These are phyloP conservation scores for Danio kyathit DNA, from an alignment of 2,797 vertebrate species.

Conservation along the genomic window DNA sequence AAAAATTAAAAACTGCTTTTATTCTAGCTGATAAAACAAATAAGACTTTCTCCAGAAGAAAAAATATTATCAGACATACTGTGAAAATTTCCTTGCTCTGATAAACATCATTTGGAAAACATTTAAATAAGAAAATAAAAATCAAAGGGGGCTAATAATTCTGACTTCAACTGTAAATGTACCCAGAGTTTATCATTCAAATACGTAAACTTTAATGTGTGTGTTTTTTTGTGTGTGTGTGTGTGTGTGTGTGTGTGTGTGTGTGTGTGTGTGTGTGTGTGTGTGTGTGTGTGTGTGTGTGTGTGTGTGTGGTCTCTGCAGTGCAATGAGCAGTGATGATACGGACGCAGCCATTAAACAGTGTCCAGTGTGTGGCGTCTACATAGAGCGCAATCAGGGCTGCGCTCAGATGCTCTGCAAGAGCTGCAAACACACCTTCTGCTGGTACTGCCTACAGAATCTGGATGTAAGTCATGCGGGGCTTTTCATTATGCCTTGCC, in stretches of 20 bases:
- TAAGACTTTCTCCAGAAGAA: too few species aligned
- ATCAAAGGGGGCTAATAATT: too few species aligned
- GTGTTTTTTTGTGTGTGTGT: too few species aligned
- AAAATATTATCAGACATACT: too few species aligned
- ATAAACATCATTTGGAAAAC: too few species aligned
- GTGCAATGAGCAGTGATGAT: conserved; percentile 74
- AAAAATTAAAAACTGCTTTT: too few species aligned
- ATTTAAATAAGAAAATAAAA: too few species aligned
- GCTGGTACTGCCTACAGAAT: conserved; percentile 98
- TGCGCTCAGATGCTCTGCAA: conserved; percentile 99
- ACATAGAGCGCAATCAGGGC: conserved; percentile 96
- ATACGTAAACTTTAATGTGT: too few species aligned
- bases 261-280: conserved; percentile 9
- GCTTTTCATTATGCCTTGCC: background rate
- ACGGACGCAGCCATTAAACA: conserved; percentile 89
- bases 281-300: conserved; percentile 15
- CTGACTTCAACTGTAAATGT: too few species aligned
- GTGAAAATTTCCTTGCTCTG: too few species aligned
- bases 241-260: conserved; percentile 9
- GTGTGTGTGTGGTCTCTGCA: conserved; percentile 60
- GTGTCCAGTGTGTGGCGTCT: conserved; percentile 91
- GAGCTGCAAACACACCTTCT: conserved; percentile 97
- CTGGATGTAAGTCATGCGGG: conserved; percentile 87
- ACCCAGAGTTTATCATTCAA: background rate
- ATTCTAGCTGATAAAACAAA: too few species aligned